Evolutionary conservation across 2,113 vertebrate genomes (phyloP).

Genomic region (Mesembrinibis cayennensis): DNA sequence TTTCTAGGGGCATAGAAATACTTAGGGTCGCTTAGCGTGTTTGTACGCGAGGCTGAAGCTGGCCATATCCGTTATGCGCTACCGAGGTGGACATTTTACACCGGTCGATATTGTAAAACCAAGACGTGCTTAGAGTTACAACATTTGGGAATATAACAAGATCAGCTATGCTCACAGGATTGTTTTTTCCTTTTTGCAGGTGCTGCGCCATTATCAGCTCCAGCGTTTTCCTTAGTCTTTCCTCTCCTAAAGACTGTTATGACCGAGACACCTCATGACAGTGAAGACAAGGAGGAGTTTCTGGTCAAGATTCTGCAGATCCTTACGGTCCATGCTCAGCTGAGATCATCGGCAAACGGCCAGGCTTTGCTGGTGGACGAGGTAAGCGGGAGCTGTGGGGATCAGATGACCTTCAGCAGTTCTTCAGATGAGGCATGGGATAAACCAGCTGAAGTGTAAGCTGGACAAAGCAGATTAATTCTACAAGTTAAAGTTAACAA

Average conservation of each 20-base stretch:
- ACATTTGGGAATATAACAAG: neutral
- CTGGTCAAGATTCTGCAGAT: slow-evolving; percentile 87
- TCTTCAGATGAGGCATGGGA: neutral
- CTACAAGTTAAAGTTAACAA: neutral
- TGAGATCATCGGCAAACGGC: slow-evolving; percentile 75
- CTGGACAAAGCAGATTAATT: neutral
- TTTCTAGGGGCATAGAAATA: neutral
- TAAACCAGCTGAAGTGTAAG: neutral
- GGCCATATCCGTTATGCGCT: neutral
- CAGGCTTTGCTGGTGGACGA: slow-evolving; percentile 81
- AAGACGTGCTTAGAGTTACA: neutral
- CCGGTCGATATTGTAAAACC: neutral
- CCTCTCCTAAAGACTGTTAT: slow-evolving; percentile 90
- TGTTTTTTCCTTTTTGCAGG: slow-evolving; percentile 23
- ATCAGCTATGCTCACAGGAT: neutral
- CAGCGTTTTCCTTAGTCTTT: slow-evolving; percentile 89
- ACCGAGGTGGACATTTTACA: neutral
- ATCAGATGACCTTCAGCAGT: neutral
- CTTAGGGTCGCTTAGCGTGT: neutral
- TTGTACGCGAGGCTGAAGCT: neutral
- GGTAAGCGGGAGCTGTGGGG: slow-evolving; percentile 65
- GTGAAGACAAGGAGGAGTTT: slow-evolving; percentile 81
- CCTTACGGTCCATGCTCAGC: slow-evolving; percentile 84
- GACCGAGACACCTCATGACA: slow-evolving; percentile 79
- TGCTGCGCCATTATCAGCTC: slow-evolving; percentile 73